phyloP scores from a whole-genome alignment of 2,113 vertebrate species.

The human (Homo sapiens) region DNA sequence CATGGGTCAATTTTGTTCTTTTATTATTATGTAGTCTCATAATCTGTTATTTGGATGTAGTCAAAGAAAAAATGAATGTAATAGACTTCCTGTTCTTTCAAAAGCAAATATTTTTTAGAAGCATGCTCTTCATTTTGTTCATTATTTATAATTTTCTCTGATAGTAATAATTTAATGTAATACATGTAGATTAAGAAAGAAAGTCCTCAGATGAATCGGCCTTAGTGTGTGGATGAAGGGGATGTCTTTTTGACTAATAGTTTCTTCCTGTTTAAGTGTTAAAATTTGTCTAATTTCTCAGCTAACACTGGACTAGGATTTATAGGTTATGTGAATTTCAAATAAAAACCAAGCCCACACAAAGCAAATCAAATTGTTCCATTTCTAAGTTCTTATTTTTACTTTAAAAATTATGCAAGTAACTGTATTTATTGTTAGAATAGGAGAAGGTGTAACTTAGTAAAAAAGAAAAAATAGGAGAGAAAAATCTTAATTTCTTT shows the following conservation, averaged over 20 bases:
- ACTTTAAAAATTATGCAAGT: background rate
- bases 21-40: background rate
- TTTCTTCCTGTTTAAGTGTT: background rate
- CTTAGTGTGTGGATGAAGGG: background rate
- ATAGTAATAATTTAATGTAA: background rate
- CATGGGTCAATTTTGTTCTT: background rate
- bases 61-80: background rate
- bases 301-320: background rate
- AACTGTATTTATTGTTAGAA: background rate
- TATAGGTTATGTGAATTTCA: slow-evolving; percentile 26
- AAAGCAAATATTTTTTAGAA: background rate
- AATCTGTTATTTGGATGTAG: background rate
- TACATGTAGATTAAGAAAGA: background rate
- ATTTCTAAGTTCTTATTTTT: slow-evolving; percentile 5
- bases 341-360: slow-evolving; percentile 15
- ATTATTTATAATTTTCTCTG: background rate
- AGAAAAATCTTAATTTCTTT: background rate
- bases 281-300: slow-evolving; percentile 19
- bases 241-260: background rate
- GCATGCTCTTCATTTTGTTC: background rate
- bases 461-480: background rate
- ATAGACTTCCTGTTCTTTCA: background rate
- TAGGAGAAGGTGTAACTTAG: background rate
- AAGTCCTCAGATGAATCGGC: background rate
- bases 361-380: background rate